Percentiles rank a stretch among this genome's conserved stretches.
phyloP scores from a whole-genome alignment of 1,140 invertebrate genomes.

The Asobara japonica region DNA sequence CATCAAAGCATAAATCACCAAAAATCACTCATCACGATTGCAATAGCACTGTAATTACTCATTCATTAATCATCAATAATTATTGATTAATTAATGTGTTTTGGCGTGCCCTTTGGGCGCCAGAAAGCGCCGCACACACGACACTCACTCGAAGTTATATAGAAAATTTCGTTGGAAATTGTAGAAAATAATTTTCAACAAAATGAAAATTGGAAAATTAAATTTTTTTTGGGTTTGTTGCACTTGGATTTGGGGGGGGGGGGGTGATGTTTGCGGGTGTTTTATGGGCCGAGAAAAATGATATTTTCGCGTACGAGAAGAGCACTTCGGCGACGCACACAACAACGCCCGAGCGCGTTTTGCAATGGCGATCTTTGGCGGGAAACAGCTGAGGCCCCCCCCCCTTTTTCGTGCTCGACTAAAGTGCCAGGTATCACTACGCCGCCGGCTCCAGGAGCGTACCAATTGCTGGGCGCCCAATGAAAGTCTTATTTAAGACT shows the following conservation, averaged over 20 bases:
- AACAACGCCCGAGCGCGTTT: constrained; percentile 61
- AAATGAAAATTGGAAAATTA: too few relatives aligned
- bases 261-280: too few relatives aligned
- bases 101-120: constrained; percentile 12
- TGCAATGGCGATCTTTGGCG: constrained; percentile 73
- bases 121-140: background rate
- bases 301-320: constrained; percentile 43
- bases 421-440: constrained; percentile 56
- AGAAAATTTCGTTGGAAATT: too few relatives aligned
- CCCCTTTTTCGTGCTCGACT: constrained; percentile 48
- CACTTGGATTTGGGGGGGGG: too few relatives aligned
- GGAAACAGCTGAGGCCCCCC: constrained; percentile 74
- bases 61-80: too few relatives aligned
- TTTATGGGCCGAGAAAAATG: background rate
- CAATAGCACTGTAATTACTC: too few relatives aligned
- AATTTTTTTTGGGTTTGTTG: too few relatives aligned
- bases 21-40: too few relatives aligned
- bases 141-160: background rate
- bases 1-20: too few relatives aligned
- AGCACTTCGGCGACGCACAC: constrained; percentile 50
- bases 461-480: constrained; percentile 12
- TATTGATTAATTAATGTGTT: background rate
- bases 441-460: constrained; percentile 56
- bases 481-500: too few relatives aligned
- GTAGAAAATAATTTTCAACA: too few relatives aligned